Evolutionary conservation across 2,888 invertebrate species (phyloP), one percentile per base, ranked within the genome.

Genomic region (Phalera bucephala): DNA sequence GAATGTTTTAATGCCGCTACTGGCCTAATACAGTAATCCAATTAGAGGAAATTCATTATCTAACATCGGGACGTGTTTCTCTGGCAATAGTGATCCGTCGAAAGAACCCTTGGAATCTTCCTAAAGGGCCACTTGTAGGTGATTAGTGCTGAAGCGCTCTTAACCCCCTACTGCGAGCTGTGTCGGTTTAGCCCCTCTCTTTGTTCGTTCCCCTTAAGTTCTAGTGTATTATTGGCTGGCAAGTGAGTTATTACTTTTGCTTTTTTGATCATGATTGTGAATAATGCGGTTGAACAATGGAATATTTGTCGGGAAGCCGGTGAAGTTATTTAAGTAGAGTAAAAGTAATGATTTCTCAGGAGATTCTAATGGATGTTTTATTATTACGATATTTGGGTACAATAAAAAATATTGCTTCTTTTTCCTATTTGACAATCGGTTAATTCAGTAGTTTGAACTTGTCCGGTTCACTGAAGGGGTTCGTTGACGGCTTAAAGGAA

Each of bases 11-110:
- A 29, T 44, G 38, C 25, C 11, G 28, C 52, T 59, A 64, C 60
- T 43, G 48, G 55, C 64, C 62, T 64, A 68, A 70, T 72, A 70
- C 62, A 60, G 61, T 76, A 74, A 81, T 77, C 75, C 75, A 84
- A 85, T 85, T 84, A 83, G 71, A 52, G 71, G 47, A 67, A 80
- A 80, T 80, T 84, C 76, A 85, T 84, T 84, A 84, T 77, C 80
- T 68, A 56, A 57, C 66, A 71, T 71, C 50, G 63, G 72, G 69
- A 78, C 81, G 77, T 85, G 80, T 84, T 80, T 74, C 74, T 71
- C 66, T 41, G 57, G 70, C 75, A 77, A 78, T 80, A 80, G 80
- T 77, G 80, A 80, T 79, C 80, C 69, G 66, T 64, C 49, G 74
- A 78, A 85, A 81, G 81, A 80, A 80, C 85, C 79, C 82, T 85